Percentiles rank a stretch among this genome's conserved stretches.
Evolutionary conservation across 1,140 invertebrate genomes (phyloP).

Genomic region (Cherax quadricarinatus): DNA sequence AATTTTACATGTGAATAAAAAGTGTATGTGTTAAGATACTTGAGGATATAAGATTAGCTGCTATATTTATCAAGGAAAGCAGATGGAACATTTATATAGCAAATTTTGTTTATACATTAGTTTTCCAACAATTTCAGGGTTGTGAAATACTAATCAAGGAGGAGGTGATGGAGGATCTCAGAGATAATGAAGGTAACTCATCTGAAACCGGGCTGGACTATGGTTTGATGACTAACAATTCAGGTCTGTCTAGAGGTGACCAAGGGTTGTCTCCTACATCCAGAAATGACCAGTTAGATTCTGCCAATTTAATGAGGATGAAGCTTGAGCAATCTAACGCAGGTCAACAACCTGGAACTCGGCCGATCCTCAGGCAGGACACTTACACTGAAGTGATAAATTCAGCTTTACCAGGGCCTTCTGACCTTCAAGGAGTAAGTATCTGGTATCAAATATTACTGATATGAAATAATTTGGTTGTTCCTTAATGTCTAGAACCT

Average conservation of each 20-base stretch:
- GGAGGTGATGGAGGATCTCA: not conserved
- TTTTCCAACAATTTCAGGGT: not conserved
- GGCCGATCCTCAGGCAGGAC: not conserved
- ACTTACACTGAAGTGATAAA: conserved; percentile 8
- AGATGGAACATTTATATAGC: too few species aligned
- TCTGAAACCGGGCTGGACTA: not conserved
- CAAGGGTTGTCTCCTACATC: not conserved
- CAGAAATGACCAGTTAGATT: not conserved
- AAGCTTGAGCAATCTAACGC: conserved; percentile 2
- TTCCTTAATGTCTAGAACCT: too few species aligned
- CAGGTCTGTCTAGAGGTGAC: not conserved
- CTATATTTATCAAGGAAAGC: too few species aligned
- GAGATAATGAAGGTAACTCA: not conserved
- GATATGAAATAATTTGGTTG: too few species aligned
- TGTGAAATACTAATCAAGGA: conserved; percentile 19
- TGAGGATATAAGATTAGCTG: too few species aligned
- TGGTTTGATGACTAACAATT: not conserved
- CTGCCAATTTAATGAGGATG: not conserved
- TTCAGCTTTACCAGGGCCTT: conserved; percentile 18
- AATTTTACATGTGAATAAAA: not conserved
- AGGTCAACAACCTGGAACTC: conserved; percentile 11
- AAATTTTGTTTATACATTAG: not conserved
- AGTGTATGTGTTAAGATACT: too few species aligned
- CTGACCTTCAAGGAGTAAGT: conserved; percentile 25
- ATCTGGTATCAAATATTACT: not conserved